A percentile compares a stretch with the other conserved stretches of the same genome.
These are phyloP conservation scores for Engraulis encrasicolus DNA, from an alignment of 2,113 vertebrate species.

Conservation along the genomic window DNA sequence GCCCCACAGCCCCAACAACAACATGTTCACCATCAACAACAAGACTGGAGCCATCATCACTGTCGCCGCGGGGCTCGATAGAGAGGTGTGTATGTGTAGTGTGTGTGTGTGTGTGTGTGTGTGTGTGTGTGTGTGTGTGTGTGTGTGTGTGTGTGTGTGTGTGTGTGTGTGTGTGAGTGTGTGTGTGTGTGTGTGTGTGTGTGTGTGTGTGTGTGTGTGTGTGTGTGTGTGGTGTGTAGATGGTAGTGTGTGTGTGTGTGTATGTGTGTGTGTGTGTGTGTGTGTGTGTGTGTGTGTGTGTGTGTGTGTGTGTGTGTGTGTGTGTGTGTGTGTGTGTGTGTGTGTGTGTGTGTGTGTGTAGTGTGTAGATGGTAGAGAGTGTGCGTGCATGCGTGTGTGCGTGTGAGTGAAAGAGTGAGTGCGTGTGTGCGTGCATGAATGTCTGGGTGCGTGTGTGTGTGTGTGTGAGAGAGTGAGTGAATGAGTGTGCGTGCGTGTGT, in stretches of 20 bases:
- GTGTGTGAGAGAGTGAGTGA: neutral
- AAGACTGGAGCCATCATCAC: slow-evolving; percentile 96
- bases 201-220: too few relatives aligned
- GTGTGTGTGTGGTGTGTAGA: too few relatives aligned
- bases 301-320: neutral
- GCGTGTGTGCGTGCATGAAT: neutral
- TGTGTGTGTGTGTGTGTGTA: too few relatives aligned
- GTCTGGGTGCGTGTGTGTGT: neutral
- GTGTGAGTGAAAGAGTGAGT: too few relatives aligned
- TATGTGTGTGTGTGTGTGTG: neutral
- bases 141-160: slow-evolving; percentile 29
- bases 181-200: neutral
- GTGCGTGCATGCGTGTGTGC: too few relatives aligned
- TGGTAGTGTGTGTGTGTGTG: too few relatives aligned
- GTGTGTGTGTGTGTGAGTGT: slow-evolving; percentile 11
- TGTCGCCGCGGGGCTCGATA: slow-evolving; percentile 92
- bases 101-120: slow-evolving; percentile 22
- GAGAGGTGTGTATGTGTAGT: slow-evolving; percentile 75
- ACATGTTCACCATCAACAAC: slow-evolving; percentile 99
- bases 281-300: neutral
- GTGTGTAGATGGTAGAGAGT: too few relatives aligned
- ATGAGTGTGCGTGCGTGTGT: too few relatives aligned
- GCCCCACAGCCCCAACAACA: slow-evolving; percentile 90
- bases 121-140: slow-evolving; percentile 19
- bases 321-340: neutral